Evolutionary conservation across 37 sponge, comb jelly and placozoan genomes (phyloP), one percentile per base, ranked within the genome.

Genomic region (Ephydatia muelleri): DNA sequence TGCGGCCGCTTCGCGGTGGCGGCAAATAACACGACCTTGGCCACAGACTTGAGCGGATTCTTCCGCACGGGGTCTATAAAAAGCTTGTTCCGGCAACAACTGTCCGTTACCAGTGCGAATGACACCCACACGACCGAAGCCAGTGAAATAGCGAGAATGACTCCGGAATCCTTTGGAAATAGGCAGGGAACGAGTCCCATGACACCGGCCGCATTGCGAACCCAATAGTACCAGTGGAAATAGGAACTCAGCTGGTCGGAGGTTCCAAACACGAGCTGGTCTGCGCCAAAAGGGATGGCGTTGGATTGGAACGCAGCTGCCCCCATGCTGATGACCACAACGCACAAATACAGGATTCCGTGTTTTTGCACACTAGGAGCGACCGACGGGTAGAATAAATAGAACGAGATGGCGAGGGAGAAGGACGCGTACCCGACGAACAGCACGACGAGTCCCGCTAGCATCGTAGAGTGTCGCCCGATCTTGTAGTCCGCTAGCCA

Each of bases 221-320:
- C 66, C 91, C 91, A 91, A 76, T 91, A 91, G 43, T 85, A 86
- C 83, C 79, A 86, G 81, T 91, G 77, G 70, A 91, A 86, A 68
- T 78, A 91, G 0, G 91, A 86, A 49, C 86, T 86, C 23, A 86
- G 28, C 38, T 82, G 73, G 6, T 86, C 80, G 23, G 76, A 76
- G 13, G 84, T 49, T 43, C 82, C 74, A 33, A 73, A 33, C 27
- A 31, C 30, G 29, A 91, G 68, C 68, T 86, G 86, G 49, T 86
- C 87, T 8, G 83, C 91, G 22, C 83, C 86, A 37, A 86, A 78
- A 4, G 87, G 83, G 21, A 91, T 73, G 68, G 72, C 35, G 65
- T 68, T 86, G 14, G 83, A 75, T 77, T 82, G 77, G 34, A 91
- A 77, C 31, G 66, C 89, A 22, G 89, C 83, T 6, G 89, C 78